A percentile compares a stretch with the other conserved stretches of the same genome.
phyloP scores from a whole-genome alignment of 2,888 invertebrate species.

The Tridacna gigas region DNA sequence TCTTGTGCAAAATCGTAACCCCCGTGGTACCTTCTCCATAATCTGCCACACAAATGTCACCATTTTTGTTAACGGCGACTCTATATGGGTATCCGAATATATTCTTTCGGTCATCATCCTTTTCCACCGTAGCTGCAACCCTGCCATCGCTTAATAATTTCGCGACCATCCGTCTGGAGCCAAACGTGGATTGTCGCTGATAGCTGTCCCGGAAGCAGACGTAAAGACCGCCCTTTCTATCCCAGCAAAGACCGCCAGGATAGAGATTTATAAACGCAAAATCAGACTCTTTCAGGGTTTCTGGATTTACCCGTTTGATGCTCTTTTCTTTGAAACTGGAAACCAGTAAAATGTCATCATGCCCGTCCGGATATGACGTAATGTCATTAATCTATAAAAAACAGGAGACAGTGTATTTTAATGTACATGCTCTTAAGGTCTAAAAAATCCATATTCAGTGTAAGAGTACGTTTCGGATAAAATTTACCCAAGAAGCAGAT shows the following conservation, averaged over 20 bases:
- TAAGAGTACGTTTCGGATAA: too few relatives aligned
- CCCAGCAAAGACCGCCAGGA: conserved; percentile 61
- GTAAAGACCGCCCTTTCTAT: conserved; percentile 58
- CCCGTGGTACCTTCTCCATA: conserved; percentile 65
- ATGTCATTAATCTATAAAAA: conserved; percentile 57
- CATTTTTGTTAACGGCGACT: conserved; percentile 60
- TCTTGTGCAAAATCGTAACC: conserved; percentile 55
- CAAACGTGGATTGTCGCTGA: conserved; percentile 50
- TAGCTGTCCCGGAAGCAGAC: conserved; percentile 66
- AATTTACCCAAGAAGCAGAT: too few relatives aligned
- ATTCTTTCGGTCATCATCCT: conserved; percentile 62
- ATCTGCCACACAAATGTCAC: conserved; percentile 65
- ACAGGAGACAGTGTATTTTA: background rate
- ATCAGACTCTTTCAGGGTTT: conserved; percentile 58
- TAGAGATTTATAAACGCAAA: conserved; percentile 63
- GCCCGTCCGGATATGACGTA: conserved; percentile 49
- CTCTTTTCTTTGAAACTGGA: conserved; percentile 66
- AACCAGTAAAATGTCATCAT: conserved; percentile 55
- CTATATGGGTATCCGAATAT: conserved; percentile 65
- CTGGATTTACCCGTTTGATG: conserved; percentile 63
- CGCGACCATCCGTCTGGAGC: conserved; percentile 63
- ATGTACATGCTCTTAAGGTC: too few relatives aligned
- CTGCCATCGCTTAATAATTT: conserved; percentile 64
- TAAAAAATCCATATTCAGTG: too few relatives aligned
- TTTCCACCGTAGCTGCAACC: conserved; percentile 61